Evolutionary conservation across 1,140 invertebrate species (phyloP), one percentile per base, ranked within the genome.

Genomic region (Ectropis grisescens): DNA sequence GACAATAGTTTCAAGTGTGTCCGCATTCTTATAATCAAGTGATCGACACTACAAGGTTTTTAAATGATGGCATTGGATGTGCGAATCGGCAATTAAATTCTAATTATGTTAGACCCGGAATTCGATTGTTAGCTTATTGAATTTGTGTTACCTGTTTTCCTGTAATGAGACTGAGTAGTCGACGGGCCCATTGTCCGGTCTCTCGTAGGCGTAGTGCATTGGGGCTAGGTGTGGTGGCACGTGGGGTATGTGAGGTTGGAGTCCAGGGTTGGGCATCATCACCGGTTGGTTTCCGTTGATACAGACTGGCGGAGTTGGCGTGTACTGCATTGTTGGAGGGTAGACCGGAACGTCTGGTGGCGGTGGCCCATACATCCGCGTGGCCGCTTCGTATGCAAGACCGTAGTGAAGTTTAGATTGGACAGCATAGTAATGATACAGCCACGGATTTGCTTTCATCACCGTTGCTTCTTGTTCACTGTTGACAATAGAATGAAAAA

Each of bases 371-470:
- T 80, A 82, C 68, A 79, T 76, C 31, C 80, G 64, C 0, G 75
- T 72, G 1, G 78, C 76, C 11, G 72, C 79, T 54, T 92, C 88
- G 56, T 93, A 91, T 2, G 92, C 89, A 22, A 96, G 76, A 1
- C 93, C 93, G 65, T 96, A 97, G 58, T 96, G 94, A 13, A 97
- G 87, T 78, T 97, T 97, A 28, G 92, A 94, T 72, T 97, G 94
- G 1, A 96, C 91, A 11, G 92, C 91, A 82, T 94, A 96, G 75
- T 95, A 96, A 60, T 97, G 94, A 70, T 97, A 97, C 1, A 97
- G 85, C 94, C 94, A 97, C 22, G 90, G 91, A 80, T 96, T 97
- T 33, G 90, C 89, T 51, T 92, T 84, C 93, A 97, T 94, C 30
- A 97, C 94, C 3, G 87, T 87, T 1, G 95, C 95, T 82, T 97